These are phyloP conservation scores for Callopanchax toddi DNA, from an alignment of 2,113 vertebrate species.

Conservation along the genomic window DNA sequence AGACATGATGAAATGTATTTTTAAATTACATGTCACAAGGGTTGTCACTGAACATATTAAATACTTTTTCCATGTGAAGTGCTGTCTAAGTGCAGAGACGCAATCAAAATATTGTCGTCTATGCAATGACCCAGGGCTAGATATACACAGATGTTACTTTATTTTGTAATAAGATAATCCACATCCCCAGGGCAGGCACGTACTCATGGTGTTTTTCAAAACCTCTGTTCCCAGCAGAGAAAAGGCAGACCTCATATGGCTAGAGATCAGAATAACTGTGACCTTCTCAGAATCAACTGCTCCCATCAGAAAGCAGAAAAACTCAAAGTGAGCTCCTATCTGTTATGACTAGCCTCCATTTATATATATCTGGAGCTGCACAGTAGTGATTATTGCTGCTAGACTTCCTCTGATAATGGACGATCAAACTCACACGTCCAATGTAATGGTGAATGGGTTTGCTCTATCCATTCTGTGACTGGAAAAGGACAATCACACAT, in stretches of 20 bases:
- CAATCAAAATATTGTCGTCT: neutral
- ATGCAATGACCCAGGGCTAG: conserved; percentile 7
- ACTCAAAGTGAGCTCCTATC: neutral
- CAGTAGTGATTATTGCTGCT: neutral
- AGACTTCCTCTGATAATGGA: conserved; percentile 3
- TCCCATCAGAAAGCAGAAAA: conserved; percentile 3
- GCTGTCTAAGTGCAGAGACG: neutral
- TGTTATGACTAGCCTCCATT: neutral
- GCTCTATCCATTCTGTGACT: conserved; percentile 3
- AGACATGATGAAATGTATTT: too few relatives aligned
- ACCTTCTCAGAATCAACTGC: conserved; percentile 15
- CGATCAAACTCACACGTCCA: neutral
- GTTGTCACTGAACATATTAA: too few relatives aligned
- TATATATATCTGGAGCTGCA: neutral
- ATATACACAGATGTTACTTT: conserved; percentile 33
- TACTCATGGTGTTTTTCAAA: conserved; percentile 29
- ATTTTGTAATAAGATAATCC: conserved; percentile 37
- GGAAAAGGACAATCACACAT: conserved; percentile 2
- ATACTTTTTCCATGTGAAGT: neutral
- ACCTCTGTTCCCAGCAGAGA: conserved; percentile 7
- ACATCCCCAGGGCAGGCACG: conserved; percentile 10
- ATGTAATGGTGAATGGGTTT: conserved; percentile 14
- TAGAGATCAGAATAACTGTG: conserved; percentile 2
- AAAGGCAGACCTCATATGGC: neutral
- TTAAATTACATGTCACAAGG: too few relatives aligned